Percentiles rank a stretch among this genome's conserved stretches.
Conservation (phyloP, 2,797 vertebrate genomes). For the Spinus olivaceus region DNA sequence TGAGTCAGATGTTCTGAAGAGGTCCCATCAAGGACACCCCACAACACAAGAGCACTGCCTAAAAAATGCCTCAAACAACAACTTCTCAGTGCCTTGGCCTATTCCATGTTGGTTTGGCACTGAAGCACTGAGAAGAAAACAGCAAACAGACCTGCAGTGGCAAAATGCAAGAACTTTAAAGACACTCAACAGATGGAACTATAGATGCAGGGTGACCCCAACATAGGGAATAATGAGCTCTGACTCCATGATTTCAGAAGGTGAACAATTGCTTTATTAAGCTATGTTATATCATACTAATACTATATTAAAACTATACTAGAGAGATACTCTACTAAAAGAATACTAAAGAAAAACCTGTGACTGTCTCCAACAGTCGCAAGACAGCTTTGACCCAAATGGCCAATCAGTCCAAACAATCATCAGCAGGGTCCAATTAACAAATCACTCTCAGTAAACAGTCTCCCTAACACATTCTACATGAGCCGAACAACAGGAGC, state of each 20-base stretch:
- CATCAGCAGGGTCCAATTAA: not conserved
- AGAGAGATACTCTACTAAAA: not conserved
- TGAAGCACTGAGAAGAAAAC: not conserved
- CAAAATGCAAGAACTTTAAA: not conserved
- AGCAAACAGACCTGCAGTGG: not conserved
- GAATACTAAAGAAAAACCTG: not conserved
- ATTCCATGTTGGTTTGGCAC: not conserved
- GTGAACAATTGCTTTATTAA: not conserved
- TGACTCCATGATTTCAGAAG: not conserved
- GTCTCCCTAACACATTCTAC: not conserved
- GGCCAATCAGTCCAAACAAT: not conserved
- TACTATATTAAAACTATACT: not conserved
- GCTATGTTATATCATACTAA: not conserved
- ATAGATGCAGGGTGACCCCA: not conserved
- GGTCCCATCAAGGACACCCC: constrained; percentile 38
- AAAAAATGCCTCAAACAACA: not conserved
- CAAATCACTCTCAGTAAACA: not conserved
- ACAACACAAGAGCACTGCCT: not conserved
- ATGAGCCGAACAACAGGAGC: not conserved
- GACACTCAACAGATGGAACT: not conserved
- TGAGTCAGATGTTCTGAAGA: constrained; percentile 58
- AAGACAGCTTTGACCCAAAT: not conserved
- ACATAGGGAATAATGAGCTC: not conserved
- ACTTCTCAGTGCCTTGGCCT: not conserved
- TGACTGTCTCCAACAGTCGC: not conserved